A percentile compares a stretch with the other conserved stretches of the same genome.
phyloP scores from a whole-genome alignment of 1,140 invertebrate species.

The Psix sp. region DNA sequence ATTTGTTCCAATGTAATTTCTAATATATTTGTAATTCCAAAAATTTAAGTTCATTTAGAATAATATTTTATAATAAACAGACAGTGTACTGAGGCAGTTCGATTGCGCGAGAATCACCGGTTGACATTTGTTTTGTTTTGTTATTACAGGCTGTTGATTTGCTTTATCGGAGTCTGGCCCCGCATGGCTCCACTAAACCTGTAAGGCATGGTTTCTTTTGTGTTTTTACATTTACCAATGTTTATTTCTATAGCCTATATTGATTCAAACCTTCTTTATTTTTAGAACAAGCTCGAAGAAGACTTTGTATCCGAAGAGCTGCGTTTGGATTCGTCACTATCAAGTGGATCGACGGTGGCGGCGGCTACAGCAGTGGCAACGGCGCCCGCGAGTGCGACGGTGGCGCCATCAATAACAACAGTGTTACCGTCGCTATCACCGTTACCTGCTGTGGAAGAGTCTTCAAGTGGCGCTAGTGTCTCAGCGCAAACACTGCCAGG shows the following conservation, averaged over 20 bases:
- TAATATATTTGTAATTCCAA: no score
- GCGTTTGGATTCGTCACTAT: slow-evolving; percentile 56
- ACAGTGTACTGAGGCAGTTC: no score
- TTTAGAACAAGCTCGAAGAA: slow-evolving; percentile 69
- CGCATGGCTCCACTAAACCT: slow-evolving; percentile 77
- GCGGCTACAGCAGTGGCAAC: neutral
- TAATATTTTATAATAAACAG: no score
- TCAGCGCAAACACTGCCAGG: slow-evolving; percentile 20
- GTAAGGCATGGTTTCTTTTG: slow-evolving; percentile 78
- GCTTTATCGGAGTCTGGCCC: slow-evolving; percentile 78
- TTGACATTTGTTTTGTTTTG: slow-evolving; percentile 76
- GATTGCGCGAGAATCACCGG: slow-evolving; percentile 65
- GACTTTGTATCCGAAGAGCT: slow-evolving; percentile 73
- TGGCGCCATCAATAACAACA: slow-evolving; percentile 69
- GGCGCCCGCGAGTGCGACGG: slow-evolving; percentile 50
- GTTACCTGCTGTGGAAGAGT: slow-evolving; percentile 41
- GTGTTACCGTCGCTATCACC: slow-evolving; percentile 71
- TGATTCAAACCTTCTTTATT: slow-evolving; percentile 3
- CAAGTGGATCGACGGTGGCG: no score
- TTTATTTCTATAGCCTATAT: slow-evolving; percentile 68
- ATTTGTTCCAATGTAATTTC: no score
- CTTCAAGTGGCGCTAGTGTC: neutral
- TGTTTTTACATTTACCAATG: slow-evolving; percentile 46
- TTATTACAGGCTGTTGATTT: slow-evolving; percentile 78
- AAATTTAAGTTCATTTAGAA: no score